Percentiles rank a stretch among this genome's conserved stretches.
Evolutionary conservation across 2,888 invertebrate genomes (phyloP).

Genomic region (Endomychus coccineus): DNA sequence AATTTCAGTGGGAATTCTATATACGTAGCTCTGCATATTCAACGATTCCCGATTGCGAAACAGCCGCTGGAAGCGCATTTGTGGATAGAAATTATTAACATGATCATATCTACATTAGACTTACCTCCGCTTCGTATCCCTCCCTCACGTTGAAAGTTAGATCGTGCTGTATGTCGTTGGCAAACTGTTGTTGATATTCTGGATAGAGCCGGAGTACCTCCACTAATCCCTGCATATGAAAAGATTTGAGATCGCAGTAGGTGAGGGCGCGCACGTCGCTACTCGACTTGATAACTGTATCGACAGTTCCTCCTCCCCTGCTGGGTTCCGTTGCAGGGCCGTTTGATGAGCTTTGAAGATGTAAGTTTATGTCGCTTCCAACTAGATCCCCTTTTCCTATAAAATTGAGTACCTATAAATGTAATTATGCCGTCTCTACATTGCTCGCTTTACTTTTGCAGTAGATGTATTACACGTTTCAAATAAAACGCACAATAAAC

Average conservation of each 20-base stretch:
- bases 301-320: conserved; percentile 47
- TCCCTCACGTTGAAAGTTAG: conserved; percentile 90
- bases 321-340: conserved; percentile 47
- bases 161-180: conserved; percentile 90
- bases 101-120: too few relatives aligned
- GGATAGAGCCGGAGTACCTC: conserved; percentile 87
- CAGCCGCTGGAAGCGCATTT: too few relatives aligned
- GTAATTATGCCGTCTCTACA: not conserved
- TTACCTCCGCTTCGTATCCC: conserved; percentile 81
- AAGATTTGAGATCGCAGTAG: conserved; percentile 93
- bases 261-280: conserved; percentile 91
- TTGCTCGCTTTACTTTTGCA: too few relatives aligned
- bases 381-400: conserved; percentile 92
- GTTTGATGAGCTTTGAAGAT: conserved; percentile 60
- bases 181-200: conserved; percentile 90
- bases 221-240: conserved; percentile 82
- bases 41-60: too few relatives aligned
- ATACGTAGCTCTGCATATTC: too few relatives aligned
- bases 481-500: too few relatives aligned
- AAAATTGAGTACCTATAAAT: conserved; percentile 3
- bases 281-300: conserved; percentile 84
- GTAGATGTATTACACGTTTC: too few relatives aligned
- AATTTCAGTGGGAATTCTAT: too few relatives aligned
- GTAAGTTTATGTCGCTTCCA: conserved; percentile 83
- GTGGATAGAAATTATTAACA: too few relatives aligned